Evolutionary conservation across 2,888 invertebrate genomes (phyloP).

Genomic region (Poecilobothrus nobilitatus): DNA sequence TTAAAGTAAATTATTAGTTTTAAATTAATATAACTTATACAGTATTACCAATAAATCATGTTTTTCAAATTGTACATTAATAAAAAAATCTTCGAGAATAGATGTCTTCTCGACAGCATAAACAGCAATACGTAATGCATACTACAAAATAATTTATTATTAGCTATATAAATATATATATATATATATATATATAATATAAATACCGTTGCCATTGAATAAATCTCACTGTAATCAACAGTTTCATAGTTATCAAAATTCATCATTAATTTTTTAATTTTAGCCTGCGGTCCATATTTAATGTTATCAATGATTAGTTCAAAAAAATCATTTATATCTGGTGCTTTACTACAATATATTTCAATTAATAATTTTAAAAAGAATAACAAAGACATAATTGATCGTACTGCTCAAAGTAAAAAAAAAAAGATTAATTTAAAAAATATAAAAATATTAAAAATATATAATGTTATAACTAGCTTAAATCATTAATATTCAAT

Average conservation of each 20-base stretch:
- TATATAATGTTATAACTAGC: too few relatives aligned
- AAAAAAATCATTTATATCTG: slow-evolving; percentile 12
- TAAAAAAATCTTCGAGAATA: neutral
- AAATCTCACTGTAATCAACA: neutral
- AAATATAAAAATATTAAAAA: too few relatives aligned
- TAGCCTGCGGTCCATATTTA: slow-evolving; percentile 5
- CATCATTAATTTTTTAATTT: neutral
- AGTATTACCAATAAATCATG: neutral
- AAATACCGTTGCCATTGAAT: slow-evolving; percentile 7
- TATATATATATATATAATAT: too few relatives aligned
- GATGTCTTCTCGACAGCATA: neutral
- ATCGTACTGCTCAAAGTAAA: too few relatives aligned
- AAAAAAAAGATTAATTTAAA: too few relatives aligned
- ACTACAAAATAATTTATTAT: neutral
- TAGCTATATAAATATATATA: too few relatives aligned
- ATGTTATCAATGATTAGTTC: slow-evolving; percentile 7
- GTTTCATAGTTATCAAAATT: slow-evolving; percentile 8
- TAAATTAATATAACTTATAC: neutral
- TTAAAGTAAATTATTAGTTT: too few relatives aligned
- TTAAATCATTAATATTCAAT: too few relatives aligned
- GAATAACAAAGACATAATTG: too few relatives aligned
- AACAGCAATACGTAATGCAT: neutral
- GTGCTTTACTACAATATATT: neutral
- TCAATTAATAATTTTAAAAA: too few relatives aligned
- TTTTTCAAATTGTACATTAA: neutral